Conservation (phyloP, 2,113 vertebrate genomes). For the Colossoma macropomum region DNA sequence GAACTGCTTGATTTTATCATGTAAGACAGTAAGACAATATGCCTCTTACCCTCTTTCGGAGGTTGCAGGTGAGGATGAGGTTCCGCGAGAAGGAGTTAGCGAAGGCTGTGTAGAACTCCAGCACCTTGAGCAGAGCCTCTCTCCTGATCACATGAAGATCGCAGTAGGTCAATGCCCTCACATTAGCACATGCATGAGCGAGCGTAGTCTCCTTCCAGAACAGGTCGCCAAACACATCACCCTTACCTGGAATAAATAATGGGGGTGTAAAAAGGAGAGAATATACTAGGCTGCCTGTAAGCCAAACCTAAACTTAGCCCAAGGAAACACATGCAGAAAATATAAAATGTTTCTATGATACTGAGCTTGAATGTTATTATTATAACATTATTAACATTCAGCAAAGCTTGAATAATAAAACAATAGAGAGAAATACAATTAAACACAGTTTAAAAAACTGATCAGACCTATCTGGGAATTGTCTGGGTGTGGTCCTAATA, state of each 20-base stretch:
- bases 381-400: no score
- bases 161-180: constrained; percentile 95
- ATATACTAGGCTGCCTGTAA: background rate
- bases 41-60: constrained; percentile 92
- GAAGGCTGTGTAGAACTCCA: constrained; percentile 97
- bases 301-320: no score
- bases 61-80: constrained; percentile 95
- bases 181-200: constrained; percentile 94
- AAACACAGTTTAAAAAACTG: no score
- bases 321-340: no score
- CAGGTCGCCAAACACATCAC: constrained; percentile 96
- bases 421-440: no score
- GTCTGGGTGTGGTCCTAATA: no score
- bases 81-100: constrained; percentile 96
- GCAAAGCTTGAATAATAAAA: no score
- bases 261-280: background rate
- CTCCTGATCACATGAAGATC: constrained; percentile 95
- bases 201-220: constrained; percentile 96
- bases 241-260: constrained; percentile 83
- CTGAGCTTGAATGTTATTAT: no score
- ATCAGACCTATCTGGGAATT: no score
- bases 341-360: no score
- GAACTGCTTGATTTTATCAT: background rate
- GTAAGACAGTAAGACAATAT: background rate
- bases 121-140: constrained; percentile 92